phyloP scores from a whole-genome alignment of 2,797 vertebrate genomes.

The Echeneis naucrates region DNA sequence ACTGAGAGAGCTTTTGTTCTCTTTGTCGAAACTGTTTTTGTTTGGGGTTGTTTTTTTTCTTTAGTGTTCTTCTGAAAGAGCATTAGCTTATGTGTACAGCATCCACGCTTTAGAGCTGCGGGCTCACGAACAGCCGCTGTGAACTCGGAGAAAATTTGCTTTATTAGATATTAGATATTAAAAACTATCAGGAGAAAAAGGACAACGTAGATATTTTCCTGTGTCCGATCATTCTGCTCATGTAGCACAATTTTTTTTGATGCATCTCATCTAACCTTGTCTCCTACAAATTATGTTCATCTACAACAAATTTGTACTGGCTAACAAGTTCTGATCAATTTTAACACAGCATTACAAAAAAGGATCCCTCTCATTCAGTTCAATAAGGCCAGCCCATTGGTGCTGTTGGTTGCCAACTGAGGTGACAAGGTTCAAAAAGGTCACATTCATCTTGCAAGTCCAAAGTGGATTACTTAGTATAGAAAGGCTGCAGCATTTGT shows the following conservation, averaged over 20 bases:
- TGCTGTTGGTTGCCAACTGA: background rate
- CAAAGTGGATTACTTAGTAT: background rate
- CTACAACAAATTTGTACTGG: slow-evolving; percentile 17
- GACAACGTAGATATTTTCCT: background rate
- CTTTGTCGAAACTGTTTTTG: slow-evolving; percentile 62
- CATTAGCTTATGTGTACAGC: slow-evolving; percentile 56
- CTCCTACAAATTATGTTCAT: slow-evolving; percentile 9
- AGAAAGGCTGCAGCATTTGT: too few species aligned
- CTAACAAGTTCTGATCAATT: slow-evolving; percentile 1
- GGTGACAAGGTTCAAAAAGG: background rate
- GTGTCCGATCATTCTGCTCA: background rate
- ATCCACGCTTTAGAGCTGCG: slow-evolving; percentile 34
- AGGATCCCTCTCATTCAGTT: background rate
- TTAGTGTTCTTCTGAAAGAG: slow-evolving; percentile 65
- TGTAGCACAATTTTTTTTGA: too few species aligned
- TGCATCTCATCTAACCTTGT: slow-evolving; percentile 12
- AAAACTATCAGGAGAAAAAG: background rate
- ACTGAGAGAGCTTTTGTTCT: slow-evolving; percentile 62
- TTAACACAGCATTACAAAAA: background rate
- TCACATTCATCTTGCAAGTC: background rate
- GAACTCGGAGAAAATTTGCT: slow-evolving; percentile 24
- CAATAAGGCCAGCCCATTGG: background rate
- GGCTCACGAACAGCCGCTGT: slow-evolving; percentile 10
- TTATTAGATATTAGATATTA: too few species aligned
- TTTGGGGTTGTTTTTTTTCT: too few species aligned